phyloP scores from a whole-genome alignment of 1,140 invertebrate genomes.

The Dufourea novaeangliae region DNA sequence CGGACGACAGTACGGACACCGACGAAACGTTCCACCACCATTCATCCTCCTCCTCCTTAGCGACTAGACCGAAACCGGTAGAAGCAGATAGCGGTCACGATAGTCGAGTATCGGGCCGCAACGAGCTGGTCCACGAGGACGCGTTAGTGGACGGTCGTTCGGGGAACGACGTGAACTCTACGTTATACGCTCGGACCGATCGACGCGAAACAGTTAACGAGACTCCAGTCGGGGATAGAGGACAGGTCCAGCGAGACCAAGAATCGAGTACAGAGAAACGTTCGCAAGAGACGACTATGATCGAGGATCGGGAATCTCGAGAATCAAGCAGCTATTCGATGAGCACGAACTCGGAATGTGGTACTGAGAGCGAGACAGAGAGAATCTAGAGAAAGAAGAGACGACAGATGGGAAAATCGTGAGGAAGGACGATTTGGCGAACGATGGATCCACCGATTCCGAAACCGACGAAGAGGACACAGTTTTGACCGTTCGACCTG shows the following conservation, averaged over 20 bases:
- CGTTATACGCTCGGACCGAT: constrained; percentile 16
- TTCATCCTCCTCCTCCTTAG: constrained; percentile 59
- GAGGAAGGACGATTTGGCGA: constrained; percentile 5
- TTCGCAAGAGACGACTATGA: background rate
- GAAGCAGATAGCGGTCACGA: constrained; percentile 51
- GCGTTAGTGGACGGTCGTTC: constrained; percentile 54
- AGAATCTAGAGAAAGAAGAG: background rate
- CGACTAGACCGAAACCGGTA: constrained; percentile 46
- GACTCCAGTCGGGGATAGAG: constrained; percentile 14
- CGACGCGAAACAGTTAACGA: background rate
- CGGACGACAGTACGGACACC: constrained; percentile 64
- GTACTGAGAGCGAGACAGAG: constrained; percentile 25
- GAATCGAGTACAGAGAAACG: background rate
- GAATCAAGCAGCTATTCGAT: constrained; percentile 9
- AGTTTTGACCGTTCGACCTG: constrained; percentile 19
- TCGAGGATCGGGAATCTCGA: background rate
- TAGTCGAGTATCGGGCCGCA: constrained; percentile 46
- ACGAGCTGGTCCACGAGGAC: constrained; percentile 38
- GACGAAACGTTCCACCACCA: constrained; percentile 61
- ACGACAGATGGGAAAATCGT: background rate
- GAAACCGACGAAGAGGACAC: constrained; percentile 44
- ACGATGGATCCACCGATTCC: constrained; percentile 33
- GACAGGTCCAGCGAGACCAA: background rate
- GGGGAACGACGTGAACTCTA: constrained; percentile 52
- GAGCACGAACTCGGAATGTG: constrained; percentile 12